Percentiles rank a stretch among this genome's conserved stretches.
Evolutionary conservation across 2,113 vertebrate genomes (phyloP).

Genomic region (Toxotes jaculatrix): DNA sequence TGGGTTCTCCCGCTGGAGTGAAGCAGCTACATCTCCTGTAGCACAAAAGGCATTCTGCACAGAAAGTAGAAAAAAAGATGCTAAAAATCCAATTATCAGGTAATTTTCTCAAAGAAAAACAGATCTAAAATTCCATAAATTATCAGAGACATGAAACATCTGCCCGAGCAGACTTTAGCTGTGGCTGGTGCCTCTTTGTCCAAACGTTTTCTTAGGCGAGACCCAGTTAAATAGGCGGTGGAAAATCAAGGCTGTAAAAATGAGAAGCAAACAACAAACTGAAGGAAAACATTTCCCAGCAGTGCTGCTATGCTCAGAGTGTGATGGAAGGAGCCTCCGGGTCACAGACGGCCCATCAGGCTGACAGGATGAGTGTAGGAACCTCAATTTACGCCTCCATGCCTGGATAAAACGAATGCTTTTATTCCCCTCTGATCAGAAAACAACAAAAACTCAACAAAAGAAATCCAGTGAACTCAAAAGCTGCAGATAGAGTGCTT

Average conservation of each 20-base stretch:
- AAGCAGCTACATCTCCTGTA: slow-evolving; percentile 42
- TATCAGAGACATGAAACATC: slow-evolving; percentile 13
- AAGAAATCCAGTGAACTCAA: neutral
- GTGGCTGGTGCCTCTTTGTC: slow-evolving; percentile 4
- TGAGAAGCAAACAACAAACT: slow-evolving; percentile 45
- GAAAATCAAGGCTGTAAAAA: slow-evolving; percentile 64
- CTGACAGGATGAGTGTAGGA: slow-evolving; percentile 56
- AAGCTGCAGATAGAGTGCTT: neutral
- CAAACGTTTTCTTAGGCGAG: slow-evolving; percentile 29
- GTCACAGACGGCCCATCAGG: slow-evolving; percentile 27
- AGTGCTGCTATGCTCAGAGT: slow-evolving; percentile 39
- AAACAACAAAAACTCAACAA: slow-evolving; percentile 9
- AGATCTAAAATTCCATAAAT: slow-evolving; percentile 21
- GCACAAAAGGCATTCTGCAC: slow-evolving; percentile 24
- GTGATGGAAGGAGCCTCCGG: slow-evolving; percentile 49
- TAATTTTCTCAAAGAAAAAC: slow-evolving; percentile 24
- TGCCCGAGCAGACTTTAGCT: slow-evolving; percentile 2
- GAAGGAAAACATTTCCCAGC: slow-evolving; percentile 57
- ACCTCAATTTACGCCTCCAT: slow-evolving; percentile 25
- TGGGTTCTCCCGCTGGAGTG: slow-evolving; percentile 48
- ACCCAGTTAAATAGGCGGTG: slow-evolving; percentile 49
- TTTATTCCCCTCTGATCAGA: slow-evolving; percentile 22
- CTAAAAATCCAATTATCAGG: slow-evolving; percentile 42
- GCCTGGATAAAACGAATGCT: slow-evolving; percentile 27
- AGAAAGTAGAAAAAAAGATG: slow-evolving; percentile 5